Evolutionary conservation across 2,888 invertebrate genomes (phyloP), one percentile per base, ranked within the genome.

Genomic region (Strigamia crassipes): DNA sequence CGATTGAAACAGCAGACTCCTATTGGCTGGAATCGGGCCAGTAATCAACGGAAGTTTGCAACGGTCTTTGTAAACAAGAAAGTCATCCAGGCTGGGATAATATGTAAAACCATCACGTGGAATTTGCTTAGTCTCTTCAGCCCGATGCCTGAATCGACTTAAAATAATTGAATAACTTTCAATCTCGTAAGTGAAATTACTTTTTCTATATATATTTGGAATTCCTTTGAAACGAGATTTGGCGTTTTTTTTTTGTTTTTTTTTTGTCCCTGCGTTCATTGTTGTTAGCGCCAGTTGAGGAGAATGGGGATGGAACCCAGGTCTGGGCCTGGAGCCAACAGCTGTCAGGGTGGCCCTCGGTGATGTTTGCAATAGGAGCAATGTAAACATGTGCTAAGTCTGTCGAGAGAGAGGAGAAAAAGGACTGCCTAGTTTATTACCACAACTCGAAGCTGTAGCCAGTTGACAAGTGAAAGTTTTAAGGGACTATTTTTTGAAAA

Each of bases 281-380:
- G 66, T 27, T 66, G 66, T 66, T 66, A 66, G 12, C 66, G 27
- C n/a, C 51, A 51, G n/a, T n/a, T n/a, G 51, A 51, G 66, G 12
- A 66, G 66, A 66, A 66, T 27, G 23, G 66, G 61, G 66, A 66
- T 27, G 66, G 23, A 27, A 66, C 66, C 66, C 66, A 66, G 66
- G 66, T 31, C 66, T 66, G 27, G 66, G 66, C 66, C 66, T 66
- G 66, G 27, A 66, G 66, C 66, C 66, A 66, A 23, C 66, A 66
- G 66, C 66, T 66, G 66, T 66, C 66, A 66, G 66, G 66, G 66
- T 66, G 66, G 66, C 66, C 66, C 66, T 66, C 23, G 66, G 66
- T 31, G 66, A 66, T 66, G 66, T 66, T 66, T 66, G 66, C 66
- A 66, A 31, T 66, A 66, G 66, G 66, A 66, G 66, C 66, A 66